A percentile compares a stretch with the other conserved stretches of the same genome.
These are phyloP conservation scores for Rotaria sp. DNA, from an alignment of 2,888 invertebrate species.

Conservation along the genomic window DNA sequence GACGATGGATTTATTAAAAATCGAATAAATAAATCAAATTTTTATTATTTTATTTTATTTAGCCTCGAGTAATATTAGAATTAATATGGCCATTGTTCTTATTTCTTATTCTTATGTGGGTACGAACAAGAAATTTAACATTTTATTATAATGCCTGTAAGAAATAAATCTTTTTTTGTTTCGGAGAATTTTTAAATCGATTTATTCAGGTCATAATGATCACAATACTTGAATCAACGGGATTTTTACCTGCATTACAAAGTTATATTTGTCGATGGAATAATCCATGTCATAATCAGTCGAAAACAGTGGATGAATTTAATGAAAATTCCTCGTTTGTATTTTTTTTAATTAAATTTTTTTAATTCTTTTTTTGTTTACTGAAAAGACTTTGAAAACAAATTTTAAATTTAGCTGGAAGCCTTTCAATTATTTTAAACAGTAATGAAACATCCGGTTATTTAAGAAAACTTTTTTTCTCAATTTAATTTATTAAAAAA, in stretches of 20 bases:
- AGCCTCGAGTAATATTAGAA: conserved; percentile 37
- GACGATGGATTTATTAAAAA: not conserved
- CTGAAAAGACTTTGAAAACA: not conserved
- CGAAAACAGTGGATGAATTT: not conserved
- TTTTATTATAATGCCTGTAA: conserved; percentile 31
- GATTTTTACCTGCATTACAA: conserved; percentile 34
- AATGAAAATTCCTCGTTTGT: not conserved
- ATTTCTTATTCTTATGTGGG: conserved; percentile 40
- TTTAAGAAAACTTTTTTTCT: not conserved
- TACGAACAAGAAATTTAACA: conserved; percentile 29
- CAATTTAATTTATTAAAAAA: not conserved
- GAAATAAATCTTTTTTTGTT: no score
- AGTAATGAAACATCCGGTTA: not conserved
- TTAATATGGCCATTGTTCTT: conserved; percentile 36
- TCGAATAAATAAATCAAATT: no score
- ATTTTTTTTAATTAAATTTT: not conserved
- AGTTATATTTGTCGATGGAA: conserved; percentile 33
- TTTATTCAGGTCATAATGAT: conserved; percentile 29
- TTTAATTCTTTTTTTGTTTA: no score
- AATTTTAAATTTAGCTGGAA: not conserved
- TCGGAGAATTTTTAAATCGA: no score
- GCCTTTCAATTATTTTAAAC: not conserved
- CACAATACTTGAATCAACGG: conserved; percentile 30
- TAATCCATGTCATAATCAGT: conserved; percentile 28
- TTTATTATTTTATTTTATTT: not conserved